Conservation (phyloP, 1,140 invertebrate genomes). For the Mylabris phalerata region DNA sequence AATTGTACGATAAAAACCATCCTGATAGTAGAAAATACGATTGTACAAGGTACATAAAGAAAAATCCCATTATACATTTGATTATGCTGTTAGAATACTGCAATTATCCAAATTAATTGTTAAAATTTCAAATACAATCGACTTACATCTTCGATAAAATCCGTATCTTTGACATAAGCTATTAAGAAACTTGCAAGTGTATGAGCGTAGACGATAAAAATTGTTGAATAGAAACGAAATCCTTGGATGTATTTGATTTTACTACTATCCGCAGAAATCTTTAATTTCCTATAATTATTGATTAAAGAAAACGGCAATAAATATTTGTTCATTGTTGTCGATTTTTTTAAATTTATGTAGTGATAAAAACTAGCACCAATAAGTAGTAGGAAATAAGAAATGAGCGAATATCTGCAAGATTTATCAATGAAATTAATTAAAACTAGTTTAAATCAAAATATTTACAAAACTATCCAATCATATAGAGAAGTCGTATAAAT, state of each 20-base stretch:
- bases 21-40: constrained; percentile 24
- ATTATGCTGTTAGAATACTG: not conserved
- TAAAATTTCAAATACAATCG: not conserved
- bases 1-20: constrained; percentile 22
- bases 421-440: no score
- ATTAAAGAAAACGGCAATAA: no score
- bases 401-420: no score
- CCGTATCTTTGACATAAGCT: constrained; percentile 8
- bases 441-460: no score
- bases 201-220: constrained; percentile 13
- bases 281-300: no score
- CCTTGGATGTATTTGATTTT: constrained; percentile 17
- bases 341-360: no score
- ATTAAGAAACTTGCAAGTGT: constrained; percentile 2
- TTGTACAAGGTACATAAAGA: constrained; percentile 17
- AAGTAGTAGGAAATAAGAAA: no score
- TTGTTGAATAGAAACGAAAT: constrained; percentile 14
- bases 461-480: no score
- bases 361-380: no score
- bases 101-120: not conserved
- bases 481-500: no score
- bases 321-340: no score
- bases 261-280: not conserved
- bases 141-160: constrained; percentile 18
- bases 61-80: not conserved